These are phyloP conservation scores for Noturus placidus DNA, from an alignment of 2,113 vertebrate species.

Conservation along the genomic window DNA sequence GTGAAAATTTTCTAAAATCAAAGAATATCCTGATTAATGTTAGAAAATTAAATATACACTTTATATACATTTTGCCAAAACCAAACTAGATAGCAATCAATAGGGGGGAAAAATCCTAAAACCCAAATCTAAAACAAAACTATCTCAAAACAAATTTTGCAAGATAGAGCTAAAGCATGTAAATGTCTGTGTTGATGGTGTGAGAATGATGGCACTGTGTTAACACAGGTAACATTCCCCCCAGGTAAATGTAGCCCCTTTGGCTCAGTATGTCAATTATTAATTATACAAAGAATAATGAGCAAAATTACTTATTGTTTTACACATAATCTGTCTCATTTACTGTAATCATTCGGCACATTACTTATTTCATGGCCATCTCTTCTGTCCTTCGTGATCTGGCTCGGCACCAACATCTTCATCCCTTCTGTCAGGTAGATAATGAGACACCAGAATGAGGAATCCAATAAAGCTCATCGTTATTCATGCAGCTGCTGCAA, in stretches of 20 bases:
- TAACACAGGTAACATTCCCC: neutral
- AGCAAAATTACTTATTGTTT: neutral
- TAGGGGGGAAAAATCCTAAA: neutral
- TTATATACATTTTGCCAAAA: neutral
- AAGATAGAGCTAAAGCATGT: neutral
- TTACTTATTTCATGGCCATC: constrained; percentile 20
- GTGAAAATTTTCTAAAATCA: neutral
- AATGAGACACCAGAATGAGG: constrained; percentile 20
- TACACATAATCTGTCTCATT: neutral
- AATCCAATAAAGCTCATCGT: neutral
- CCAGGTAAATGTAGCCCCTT: neutral
- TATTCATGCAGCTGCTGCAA: constrained; percentile 12
- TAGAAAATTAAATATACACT: neutral
- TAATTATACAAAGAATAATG: neutral
- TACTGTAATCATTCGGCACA: neutral
- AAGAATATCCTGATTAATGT: neutral
- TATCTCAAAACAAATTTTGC: neutral
- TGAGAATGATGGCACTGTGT: neutral
- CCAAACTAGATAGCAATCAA: neutral
- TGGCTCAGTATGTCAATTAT: neutral
- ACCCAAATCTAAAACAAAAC: neutral
- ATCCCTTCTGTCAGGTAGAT: constrained; percentile 3
- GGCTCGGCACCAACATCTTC: neutral
- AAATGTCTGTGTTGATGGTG: neutral
- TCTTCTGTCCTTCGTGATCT: neutral